Evolutionary conservation across 64 coral and sea anemone genomes (phyloP).

Genomic region (Hydrozoanthus tunicans): DNA sequence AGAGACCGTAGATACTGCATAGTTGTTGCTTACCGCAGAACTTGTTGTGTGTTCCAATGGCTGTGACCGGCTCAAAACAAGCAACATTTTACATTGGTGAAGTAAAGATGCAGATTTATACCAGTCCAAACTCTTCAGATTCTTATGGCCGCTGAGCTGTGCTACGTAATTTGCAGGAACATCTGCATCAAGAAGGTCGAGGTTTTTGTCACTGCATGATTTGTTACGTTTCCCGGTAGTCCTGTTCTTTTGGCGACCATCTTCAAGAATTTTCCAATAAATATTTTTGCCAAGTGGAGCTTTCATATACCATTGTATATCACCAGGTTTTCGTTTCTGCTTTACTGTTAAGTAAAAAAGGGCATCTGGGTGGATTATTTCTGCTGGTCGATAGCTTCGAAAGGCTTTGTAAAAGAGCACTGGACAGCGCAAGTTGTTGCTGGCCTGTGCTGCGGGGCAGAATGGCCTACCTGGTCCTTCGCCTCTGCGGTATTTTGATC

Average conservation of each 20-base stretch:
- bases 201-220: slow-evolving; percentile 58
- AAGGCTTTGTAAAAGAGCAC: too few species aligned
- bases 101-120: slow-evolving; percentile 50
- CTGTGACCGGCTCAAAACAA: slow-evolving; percentile 39
- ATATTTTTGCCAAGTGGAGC: slow-evolving; percentile 21
- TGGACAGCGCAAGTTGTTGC: not conserved
- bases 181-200: slow-evolving; percentile 42
- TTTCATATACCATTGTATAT: slow-evolving; percentile 35
- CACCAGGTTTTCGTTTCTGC: not conserved
- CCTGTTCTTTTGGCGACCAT: slow-evolving; percentile 20
- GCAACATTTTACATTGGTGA: slow-evolving; percentile 37
- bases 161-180: slow-evolving; percentile 61
- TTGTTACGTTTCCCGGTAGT: slow-evolving; percentile 45
- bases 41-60: not conserved
- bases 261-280: slow-evolving; percentile 13
- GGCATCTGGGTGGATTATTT: too few species aligned
- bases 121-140: slow-evolving; percentile 41
- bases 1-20: too few species aligned
- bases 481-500: too few species aligned
- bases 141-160: slow-evolving; percentile 39
- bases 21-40: too few species aligned
- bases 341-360: slow-evolving; percentile 34
- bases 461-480: slow-evolving; percentile 13
- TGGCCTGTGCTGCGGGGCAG: too few species aligned
- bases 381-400: slow-evolving; percentile 15